phyloP scores from a whole-genome alignment of 2,888 invertebrate species.

The Tenthredo amoena region DNA sequence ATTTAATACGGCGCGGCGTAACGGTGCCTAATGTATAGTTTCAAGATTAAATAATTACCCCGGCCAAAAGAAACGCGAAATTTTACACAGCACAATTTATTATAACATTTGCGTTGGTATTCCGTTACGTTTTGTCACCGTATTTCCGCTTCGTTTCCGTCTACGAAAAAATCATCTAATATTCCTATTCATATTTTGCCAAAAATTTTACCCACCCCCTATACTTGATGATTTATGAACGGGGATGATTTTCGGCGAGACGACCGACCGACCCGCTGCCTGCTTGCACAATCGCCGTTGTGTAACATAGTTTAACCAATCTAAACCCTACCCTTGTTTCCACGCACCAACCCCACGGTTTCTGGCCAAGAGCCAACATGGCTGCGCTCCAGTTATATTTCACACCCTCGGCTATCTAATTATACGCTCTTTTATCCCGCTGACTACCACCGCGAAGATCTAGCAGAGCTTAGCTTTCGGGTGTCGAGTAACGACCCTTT shows the following conservation, averaged over 20 bases:
- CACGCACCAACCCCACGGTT: slow-evolving; percentile 52
- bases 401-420: slow-evolving; percentile 75
- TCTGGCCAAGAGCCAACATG: slow-evolving; percentile 74
- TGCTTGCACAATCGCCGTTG: slow-evolving; percentile 37
- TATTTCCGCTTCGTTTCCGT: not conserved
- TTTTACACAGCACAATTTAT: not conserved
- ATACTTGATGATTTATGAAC: not conserved
- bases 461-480: slow-evolving; percentile 20
- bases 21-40: not conserved
- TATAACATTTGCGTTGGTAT: not conserved
- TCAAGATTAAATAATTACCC: slow-evolving; percentile 1
- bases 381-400: slow-evolving; percentile 77
- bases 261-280: not conserved
- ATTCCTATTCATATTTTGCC: slow-evolving; percentile 32
- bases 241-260: slow-evolving; percentile 23
- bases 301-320: slow-evolving; percentile 64
- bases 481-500: slow-evolving; percentile 27
- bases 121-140: not conserved
- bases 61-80: not conserved
- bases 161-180: not conserved
- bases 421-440: slow-evolving; percentile 76
- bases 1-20: not conserved
- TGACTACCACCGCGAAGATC: slow-evolving; percentile 34
- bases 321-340: slow-evolving; percentile 58
- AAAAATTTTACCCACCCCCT: not conserved